A percentile compares a stretch with the other conserved stretches of the same genome.
These are phyloP conservation scores for Dendrolimus kikuchii DNA, from an alignment of 1,140 invertebrate species.

Conservation along the genomic window DNA sequence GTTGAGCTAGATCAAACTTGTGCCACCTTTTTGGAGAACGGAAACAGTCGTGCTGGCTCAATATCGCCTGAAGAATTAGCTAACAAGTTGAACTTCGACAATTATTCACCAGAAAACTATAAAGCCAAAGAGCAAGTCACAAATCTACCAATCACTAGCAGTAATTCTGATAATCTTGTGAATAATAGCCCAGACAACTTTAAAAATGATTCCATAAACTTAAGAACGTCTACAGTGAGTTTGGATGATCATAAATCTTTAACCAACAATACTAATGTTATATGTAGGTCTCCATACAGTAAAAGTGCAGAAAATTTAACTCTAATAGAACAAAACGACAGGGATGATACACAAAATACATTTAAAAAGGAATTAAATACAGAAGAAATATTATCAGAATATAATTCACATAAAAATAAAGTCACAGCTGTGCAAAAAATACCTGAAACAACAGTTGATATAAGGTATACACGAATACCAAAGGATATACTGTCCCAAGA, in stretches of 20 bases:
- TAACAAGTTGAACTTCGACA: neutral
- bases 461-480: constrained; percentile 35
- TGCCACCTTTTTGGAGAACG: neutral
- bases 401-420: constrained; percentile 46
- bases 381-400: constrained; percentile 51
- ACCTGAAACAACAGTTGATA: constrained; percentile 30
- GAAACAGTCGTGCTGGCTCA: constrained; percentile 14
- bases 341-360: constrained; percentile 13
- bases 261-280: constrained; percentile 13
- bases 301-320: constrained; percentile 54
- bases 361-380: constrained; percentile 41
- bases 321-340: constrained; percentile 14
- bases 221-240: constrained; percentile 42
- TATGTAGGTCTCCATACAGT: constrained; percentile 32
- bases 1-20: too few relatives aligned
- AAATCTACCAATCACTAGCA: constrained; percentile 6
- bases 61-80: constrained; percentile 1
- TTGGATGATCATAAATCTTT: constrained; percentile 33
- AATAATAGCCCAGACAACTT: constrained; percentile 1
- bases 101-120: neutral
- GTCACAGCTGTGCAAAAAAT: constrained; percentile 45
- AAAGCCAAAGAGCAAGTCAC: constrained; percentile 12
- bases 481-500: constrained; percentile 59
- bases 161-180: neutral
- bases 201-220: constrained; percentile 5